Conservation (phyloP, 1,140 invertebrate species). For the Scaptomyza montana region DNA sequence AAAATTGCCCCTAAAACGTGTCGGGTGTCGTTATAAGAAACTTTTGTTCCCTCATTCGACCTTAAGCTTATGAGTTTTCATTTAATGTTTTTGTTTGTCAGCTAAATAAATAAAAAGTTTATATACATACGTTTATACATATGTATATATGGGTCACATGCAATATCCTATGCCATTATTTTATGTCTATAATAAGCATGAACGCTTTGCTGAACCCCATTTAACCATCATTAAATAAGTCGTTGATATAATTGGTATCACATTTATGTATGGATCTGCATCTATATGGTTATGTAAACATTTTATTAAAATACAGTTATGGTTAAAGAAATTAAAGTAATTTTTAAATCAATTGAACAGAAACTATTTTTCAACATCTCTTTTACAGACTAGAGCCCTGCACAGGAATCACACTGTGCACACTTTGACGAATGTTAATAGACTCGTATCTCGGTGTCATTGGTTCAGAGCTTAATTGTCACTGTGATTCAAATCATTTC, state of each 20-base stretch:
- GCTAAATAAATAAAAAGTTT: not conserved
- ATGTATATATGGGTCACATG: not conserved
- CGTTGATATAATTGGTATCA: not conserved
- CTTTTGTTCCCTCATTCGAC: not conserved
- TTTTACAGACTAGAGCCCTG: no score
- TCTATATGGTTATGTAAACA: no score
- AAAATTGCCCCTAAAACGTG: not conserved
- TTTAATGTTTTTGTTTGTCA: not conserved
- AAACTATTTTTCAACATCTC: no score
- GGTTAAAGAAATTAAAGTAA: no score
- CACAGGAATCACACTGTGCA: no score
- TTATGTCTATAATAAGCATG: not conserved
- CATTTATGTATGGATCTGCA: not conserved
- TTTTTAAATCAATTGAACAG: no score
- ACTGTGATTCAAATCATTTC: no score
- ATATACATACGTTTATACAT: not conserved
- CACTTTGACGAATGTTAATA: no score
- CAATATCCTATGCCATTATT: not conserved
- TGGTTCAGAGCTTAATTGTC: no score
- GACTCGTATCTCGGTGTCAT: no score
- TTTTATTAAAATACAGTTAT: no score
- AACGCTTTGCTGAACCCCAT: not conserved
- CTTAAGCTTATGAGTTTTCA: not conserved
- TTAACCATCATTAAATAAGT: not conserved
- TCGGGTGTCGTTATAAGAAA: slow-evolving; percentile 2